Evolutionary conservation across 2,888 invertebrate species (phyloP), one percentile per base, ranked within the genome.

Genomic region (Xanthostigma xanthostigma): DNA sequence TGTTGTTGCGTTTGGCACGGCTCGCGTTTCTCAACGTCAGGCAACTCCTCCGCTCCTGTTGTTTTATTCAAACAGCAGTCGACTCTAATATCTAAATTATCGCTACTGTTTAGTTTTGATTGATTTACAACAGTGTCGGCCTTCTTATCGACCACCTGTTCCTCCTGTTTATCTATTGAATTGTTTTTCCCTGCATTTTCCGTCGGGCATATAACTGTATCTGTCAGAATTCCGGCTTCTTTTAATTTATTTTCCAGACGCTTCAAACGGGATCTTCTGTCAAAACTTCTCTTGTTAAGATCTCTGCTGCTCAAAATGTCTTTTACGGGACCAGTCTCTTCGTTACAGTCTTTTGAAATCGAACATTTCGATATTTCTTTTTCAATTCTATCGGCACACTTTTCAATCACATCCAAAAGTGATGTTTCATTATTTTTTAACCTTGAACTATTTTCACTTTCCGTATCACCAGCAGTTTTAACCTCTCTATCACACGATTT

Each of bases 241-340:
- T 58, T 59, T 38, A 67, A 54, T 53, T 65, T 65, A 54, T 67
- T 64, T 58, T 73, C 72, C 47, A 74, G 59, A 49, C 70, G 65
- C 57, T 72, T 72, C 48, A 74, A 59, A 44, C 73, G 64, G 47
- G 69, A 69, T 55, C 67, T 68, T 43, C 66, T 66, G 55, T 69
- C 68, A 54, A 69, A 70, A 39, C 56, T 51, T 35, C 59, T 50
- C 46, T 53, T 62, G 50, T 66, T 66, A 44, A 66, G 53, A 53
- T 63, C 59, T 53, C 58, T 61, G 51, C 64, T 64, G 48, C 54
- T 54, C 12, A 65, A 53, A 27, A 60, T 43, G 14, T 50, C 50
- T 9, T 36, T 36, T 8, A 41, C 41, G 33, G 17, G 39, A 33
- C 41, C 37, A n/a, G 43, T 40, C 13, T 34, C 37, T 9, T 37